phyloP scores from a whole-genome alignment of 1,140 invertebrate genomes.

The Drosophila auraria region DNA sequence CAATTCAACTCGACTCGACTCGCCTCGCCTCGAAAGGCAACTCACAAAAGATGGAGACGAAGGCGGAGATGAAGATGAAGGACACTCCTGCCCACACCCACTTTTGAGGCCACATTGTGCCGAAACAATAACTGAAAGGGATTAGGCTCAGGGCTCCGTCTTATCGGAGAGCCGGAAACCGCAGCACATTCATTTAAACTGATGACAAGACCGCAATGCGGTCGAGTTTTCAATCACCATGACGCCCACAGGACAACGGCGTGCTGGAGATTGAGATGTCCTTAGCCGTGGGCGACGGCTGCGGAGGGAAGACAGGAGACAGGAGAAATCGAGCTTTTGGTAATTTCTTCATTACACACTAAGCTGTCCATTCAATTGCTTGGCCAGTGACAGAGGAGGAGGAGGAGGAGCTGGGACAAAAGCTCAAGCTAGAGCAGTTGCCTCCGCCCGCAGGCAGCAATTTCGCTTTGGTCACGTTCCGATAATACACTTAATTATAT shows the following conservation, averaged over 20 bases:
- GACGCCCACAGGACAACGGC: constrained; percentile 59
- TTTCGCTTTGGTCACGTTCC: constrained; percentile 77
- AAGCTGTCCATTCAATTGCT: constrained; percentile 75
- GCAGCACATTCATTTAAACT: constrained; percentile 77
- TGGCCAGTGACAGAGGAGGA: neutral
- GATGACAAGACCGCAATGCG: constrained; percentile 79
- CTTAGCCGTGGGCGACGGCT: neutral
- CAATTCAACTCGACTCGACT: constrained; percentile 30
- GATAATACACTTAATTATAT: constrained; percentile 79
- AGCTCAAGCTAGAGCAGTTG: constrained; percentile 3
- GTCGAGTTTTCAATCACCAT: constrained; percentile 81
- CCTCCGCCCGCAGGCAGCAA: constrained; percentile 60
- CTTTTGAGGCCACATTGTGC: constrained; percentile 9
- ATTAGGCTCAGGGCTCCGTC: constrained; percentile 67
- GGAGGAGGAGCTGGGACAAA: neutral
- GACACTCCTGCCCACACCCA: constrained; percentile 13
- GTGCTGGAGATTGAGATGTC: constrained; percentile 42
- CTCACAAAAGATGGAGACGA: constrained; percentile 32
- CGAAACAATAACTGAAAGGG: constrained; percentile 60
- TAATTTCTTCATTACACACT: constrained; percentile 81
- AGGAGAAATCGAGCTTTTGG: constrained; percentile 55
- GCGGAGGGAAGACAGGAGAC: no score
- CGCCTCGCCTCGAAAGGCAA: constrained; percentile 7
- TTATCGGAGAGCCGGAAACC: constrained; percentile 67
- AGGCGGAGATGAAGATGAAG: constrained; percentile 27